phyloP scores from a whole-genome alignment of 1,140 invertebrate species.

The Trialeurodes vaporariorum region DNA sequence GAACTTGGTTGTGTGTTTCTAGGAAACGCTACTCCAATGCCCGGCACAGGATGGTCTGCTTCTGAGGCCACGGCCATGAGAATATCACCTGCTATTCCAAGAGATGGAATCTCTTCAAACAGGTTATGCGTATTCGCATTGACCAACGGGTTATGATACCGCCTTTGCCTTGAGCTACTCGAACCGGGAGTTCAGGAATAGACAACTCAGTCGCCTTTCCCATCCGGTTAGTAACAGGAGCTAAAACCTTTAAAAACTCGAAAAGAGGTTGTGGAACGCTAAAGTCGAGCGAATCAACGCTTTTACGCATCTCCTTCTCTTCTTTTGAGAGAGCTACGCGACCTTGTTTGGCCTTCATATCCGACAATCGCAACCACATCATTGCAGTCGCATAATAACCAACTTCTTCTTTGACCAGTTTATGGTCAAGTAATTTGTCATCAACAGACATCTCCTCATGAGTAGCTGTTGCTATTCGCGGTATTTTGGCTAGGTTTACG shows the following conservation, averaged over 20 bases:
- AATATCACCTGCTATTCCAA: neutral
- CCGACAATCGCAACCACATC: neutral
- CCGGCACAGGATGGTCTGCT: neutral
- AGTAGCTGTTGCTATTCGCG: neutral
- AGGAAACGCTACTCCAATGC: neutral
- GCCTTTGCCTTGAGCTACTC: neutral
- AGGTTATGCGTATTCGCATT: neutral
- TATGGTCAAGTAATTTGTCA: neutral
- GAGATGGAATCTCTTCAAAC: neutral
- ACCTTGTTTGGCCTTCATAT: neutral
- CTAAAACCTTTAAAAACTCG: neutral
- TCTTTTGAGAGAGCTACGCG: neutral
- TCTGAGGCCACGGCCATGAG: neutral
- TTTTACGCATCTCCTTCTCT: neutral
- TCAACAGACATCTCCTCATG: neutral
- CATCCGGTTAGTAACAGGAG: neutral
- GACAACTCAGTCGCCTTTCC: neutral
- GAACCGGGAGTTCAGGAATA: neutral
- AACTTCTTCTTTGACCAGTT: neutral
- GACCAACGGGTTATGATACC: neutral
- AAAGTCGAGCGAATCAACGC: neutral
- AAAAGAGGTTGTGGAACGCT: neutral
- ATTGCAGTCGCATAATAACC: neutral
- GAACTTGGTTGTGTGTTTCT: neutral
- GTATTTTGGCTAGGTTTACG: neutral